phyloP scores from a whole-genome alignment of 2,113 vertebrate species.

The Macheiramphus alcinus region DNA sequence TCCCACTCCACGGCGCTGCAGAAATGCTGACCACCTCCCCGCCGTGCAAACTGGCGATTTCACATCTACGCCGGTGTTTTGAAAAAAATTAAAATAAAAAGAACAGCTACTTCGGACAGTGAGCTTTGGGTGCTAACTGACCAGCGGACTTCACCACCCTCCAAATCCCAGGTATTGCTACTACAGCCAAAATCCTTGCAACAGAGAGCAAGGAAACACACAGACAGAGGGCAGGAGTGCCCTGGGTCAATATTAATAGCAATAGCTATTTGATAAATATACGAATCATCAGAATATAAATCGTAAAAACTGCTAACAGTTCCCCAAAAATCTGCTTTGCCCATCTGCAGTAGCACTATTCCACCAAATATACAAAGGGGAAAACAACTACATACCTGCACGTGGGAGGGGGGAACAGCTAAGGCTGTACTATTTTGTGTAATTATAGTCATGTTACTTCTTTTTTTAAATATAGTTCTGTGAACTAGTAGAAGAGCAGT shows the following conservation, averaged over 20 bases:
- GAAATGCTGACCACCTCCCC: neutral
- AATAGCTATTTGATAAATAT: neutral
- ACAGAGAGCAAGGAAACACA: neutral
- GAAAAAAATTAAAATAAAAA: neutral
- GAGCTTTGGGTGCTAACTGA: too few relatives aligned
- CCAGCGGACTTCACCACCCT: neutral
- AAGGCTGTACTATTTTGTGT: fast-evolving
- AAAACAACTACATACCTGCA: fast-evolving
- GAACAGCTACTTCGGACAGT: neutral
- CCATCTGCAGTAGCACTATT: neutral
- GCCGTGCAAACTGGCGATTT: fast-evolving
- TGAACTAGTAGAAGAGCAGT: neutral
- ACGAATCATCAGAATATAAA: neutral
- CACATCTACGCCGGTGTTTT: neutral
- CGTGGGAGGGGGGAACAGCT: neutral
- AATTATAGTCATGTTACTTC: neutral
- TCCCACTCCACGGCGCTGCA: fast-evolving
- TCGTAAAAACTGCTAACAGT: neutral
- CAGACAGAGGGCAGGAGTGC: neutral
- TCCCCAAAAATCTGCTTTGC: neutral
- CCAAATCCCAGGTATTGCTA: neutral
- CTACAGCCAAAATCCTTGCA: neutral
- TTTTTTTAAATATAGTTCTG: neutral
- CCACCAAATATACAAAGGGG: neutral
- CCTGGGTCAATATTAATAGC: neutral